Evolutionary conservation across 2,113 vertebrate genomes (phyloP), one percentile per base, ranked within the genome.

Genomic region (Jacana jacana): DNA sequence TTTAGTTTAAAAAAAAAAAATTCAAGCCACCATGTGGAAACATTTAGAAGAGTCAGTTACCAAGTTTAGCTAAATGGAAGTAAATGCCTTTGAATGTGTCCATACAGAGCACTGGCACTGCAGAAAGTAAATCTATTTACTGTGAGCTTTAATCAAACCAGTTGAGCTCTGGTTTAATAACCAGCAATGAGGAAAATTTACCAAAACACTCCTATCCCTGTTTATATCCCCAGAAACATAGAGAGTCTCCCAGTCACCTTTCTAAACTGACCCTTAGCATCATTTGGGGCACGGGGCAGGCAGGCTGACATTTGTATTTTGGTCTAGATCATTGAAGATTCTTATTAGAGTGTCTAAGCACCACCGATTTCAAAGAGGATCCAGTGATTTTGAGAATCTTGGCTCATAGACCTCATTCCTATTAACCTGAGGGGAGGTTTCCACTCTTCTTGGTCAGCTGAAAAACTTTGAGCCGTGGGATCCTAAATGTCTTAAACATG

Each of bases 1-100:
- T 97, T 96, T 96, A 93, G 78, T 91, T 48, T 20, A 69, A 71
- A 66, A 72, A 49, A 57, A 57, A 73, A 71, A 54, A 46, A 14
- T 64, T 69, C 82, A 81, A 91, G 61, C 76, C 25, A 84, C 83
- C 95, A 96, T 96, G 88, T 96, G 96, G 95, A 96, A 97, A 79
- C 90, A 96, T 92, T 97, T 96, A 96, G 77, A 96, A 93, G 51
- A 96, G 42, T 84, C 65, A 52, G 83, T 94, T 93, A 95, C 28
- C 13, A 84, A 94, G 90, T 90, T 95, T 83, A 95, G 89, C 77
- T 81, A 92, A 93, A 93, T 88, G 61, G 90, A 88, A 78, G 80
- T 91, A 81, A 94, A 93, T 81, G 48, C 40, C 75, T 96, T 90
- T 75, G 75, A 90, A 60, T 81, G 31, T 90, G 72, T 90, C 80